phyloP scores from a whole-genome alignment of 2,113 vertebrate species.

The Herpailurus yagouaroundi region DNA sequence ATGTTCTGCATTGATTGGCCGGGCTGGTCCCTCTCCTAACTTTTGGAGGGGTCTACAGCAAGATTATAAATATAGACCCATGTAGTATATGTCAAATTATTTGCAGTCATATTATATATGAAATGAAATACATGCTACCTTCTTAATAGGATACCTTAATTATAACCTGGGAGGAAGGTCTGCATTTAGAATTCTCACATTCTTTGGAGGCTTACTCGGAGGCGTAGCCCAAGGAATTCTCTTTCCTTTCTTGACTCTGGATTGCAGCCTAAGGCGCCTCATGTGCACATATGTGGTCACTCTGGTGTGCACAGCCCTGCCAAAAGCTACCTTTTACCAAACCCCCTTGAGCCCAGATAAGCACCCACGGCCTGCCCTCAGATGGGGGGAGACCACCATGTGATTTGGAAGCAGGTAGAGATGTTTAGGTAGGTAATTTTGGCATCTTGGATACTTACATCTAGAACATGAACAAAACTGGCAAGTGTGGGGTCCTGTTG shows the following conservation, averaged over 20 bases:
- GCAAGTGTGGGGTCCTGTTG: background rate
- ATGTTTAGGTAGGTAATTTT: background rate
- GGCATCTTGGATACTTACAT: background rate
- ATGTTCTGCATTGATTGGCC: background rate
- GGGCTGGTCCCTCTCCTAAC: background rate
- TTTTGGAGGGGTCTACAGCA: background rate
- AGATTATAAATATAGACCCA: background rate
- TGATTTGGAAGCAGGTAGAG: background rate
- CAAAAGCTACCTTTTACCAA: background rate
- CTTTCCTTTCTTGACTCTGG: background rate
- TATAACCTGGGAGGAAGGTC: background rate
- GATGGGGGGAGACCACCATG: background rate
- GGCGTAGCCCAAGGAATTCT: background rate
- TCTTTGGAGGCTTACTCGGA: background rate
- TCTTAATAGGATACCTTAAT: background rate
- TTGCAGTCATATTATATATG: background rate
- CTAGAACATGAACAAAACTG: background rate
- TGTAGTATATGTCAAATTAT: too few relatives aligned
- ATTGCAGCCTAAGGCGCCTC: background rate
- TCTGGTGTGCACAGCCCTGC: background rate
- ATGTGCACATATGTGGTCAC: background rate
- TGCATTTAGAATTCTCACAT: background rate
- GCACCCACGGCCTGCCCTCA: background rate
- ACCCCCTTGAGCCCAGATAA: background rate
- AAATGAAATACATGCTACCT: background rate